phyloP scores from a whole-genome alignment of 2,888 invertebrate species.

The Dilophus febrilis region DNA sequence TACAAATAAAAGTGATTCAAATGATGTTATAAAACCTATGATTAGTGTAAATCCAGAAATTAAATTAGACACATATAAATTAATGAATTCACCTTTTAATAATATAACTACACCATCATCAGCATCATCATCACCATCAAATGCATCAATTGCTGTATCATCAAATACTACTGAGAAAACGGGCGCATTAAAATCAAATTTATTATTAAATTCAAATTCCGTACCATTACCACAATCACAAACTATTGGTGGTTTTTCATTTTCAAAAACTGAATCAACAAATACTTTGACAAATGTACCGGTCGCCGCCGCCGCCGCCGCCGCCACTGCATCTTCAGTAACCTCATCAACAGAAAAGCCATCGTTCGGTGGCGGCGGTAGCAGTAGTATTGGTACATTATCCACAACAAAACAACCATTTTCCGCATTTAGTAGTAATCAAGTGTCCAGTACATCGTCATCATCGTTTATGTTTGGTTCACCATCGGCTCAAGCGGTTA shows the following conservation, averaged over 20 bases:
- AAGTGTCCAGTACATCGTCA: no score
- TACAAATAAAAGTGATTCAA: not conserved
- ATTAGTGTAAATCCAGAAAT: no score
- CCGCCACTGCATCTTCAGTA: no score
- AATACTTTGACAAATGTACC: not conserved
- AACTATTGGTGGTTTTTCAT: conserved; percentile 4
- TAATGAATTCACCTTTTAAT: no score
- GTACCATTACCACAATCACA: not conserved
- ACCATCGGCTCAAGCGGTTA: no score
- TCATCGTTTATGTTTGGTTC: no score
- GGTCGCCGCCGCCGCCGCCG: not conserved
- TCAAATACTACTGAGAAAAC: not conserved
- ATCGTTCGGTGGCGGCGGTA: not conserved
- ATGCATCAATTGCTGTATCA: not conserved
- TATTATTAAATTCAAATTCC: not conserved
- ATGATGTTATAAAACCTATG: not conserved
- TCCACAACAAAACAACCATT: no score
- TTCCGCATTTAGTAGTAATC: no score
- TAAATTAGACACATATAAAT: no score
- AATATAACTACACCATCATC: no score
- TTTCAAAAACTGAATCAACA: not conserved
- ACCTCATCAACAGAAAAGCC: not conserved
- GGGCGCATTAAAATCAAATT: not conserved
- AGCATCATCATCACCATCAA: not conserved
- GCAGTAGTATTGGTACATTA: conserved; percentile 1